Evolutionary conservation across 2,113 vertebrate genomes (phyloP).

Genomic region (Stomatorhinus ivindoensis): DNA sequence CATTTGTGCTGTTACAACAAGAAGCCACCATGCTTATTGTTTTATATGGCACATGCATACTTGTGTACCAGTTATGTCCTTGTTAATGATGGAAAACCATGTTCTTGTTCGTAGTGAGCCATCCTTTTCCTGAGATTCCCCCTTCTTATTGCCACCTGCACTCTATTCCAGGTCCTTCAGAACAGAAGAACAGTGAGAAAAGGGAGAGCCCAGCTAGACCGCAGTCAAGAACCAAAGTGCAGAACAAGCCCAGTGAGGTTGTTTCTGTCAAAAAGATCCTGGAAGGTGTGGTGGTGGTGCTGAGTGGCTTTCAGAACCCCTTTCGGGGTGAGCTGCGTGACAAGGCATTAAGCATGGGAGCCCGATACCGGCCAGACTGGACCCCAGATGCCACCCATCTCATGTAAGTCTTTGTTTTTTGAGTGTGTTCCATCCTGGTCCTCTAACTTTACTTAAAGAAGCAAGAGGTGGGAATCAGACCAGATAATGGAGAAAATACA

Average conservation of each 20-base stretch:
- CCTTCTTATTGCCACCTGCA: not conserved
- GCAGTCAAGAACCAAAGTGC: conserved; percentile 39
- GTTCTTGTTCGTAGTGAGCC: not conserved
- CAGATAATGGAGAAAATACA: not conserved
- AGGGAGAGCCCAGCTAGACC: conserved; percentile 38
- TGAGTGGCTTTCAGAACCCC: conserved; percentile 88
- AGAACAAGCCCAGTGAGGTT: conserved; percentile 33
- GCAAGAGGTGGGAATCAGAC: not conserved
- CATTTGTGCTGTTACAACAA: not conserved
- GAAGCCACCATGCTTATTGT: not conserved
- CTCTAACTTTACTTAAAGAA: not conserved
- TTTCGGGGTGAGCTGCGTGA: conserved; percentile 78
- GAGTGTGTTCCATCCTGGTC: not conserved
- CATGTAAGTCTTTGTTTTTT: conserved; percentile 58
- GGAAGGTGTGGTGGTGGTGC: conserved; percentile 77
- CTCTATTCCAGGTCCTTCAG: conserved; percentile 34
- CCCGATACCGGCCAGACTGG: conserved; percentile 79
- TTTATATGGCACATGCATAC: not conserved
- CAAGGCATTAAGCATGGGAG: conserved; percentile 80
- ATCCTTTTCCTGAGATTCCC: not conserved
- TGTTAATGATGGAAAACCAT: not conserved
- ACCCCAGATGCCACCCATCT: conserved; percentile 76
- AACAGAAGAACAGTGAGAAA: conserved; percentile 40
- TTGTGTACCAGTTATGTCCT: not conserved
- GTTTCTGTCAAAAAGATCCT: conserved; percentile 59